Conservation (phyloP, 1,140 invertebrate genomes). For the Leptinotarsa undecemlineata region DNA sequence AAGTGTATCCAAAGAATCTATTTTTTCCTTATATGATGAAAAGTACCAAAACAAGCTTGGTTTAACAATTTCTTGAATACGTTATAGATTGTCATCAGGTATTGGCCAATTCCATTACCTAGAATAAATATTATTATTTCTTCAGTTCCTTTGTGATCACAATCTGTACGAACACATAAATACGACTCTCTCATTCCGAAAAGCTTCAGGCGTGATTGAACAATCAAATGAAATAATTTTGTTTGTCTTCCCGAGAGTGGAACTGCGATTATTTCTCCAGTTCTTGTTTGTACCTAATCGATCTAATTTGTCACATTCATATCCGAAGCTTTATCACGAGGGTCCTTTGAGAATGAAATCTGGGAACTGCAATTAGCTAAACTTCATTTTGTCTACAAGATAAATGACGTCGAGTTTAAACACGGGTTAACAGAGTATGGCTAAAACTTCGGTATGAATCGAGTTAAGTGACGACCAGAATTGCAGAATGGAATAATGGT, state of each 20-base stretch:
- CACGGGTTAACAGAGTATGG: conserved; percentile 5
- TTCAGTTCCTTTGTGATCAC: no score
- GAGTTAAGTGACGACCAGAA: not conserved
- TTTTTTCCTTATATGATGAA: no score
- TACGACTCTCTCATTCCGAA: not conserved
- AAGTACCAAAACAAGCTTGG: no score
- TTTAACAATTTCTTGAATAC: no score
- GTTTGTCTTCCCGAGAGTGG: not conserved
- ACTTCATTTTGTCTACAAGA: not conserved
- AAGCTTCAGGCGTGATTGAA: not conserved
- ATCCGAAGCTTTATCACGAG: conserved; percentile 7
- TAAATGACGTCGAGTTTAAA: not conserved
- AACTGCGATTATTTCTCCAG: not conserved
- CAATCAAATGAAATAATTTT: conserved; percentile 2
- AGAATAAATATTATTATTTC: no score
- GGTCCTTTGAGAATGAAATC: conserved; percentile 3
- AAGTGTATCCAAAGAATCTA: no score
- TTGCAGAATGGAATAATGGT: not conserved
- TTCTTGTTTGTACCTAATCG: conserved; percentile 5
- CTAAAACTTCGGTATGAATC: not conserved
- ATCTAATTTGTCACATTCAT: conserved; percentile 3
- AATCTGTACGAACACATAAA: no score
- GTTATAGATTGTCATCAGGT: no score
- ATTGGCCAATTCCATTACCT: no score
- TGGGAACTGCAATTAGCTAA: not conserved